These are phyloP conservation scores for Macquaria australasica DNA, from an alignment of 2,113 vertebrate species.

Conservation along the genomic window DNA sequence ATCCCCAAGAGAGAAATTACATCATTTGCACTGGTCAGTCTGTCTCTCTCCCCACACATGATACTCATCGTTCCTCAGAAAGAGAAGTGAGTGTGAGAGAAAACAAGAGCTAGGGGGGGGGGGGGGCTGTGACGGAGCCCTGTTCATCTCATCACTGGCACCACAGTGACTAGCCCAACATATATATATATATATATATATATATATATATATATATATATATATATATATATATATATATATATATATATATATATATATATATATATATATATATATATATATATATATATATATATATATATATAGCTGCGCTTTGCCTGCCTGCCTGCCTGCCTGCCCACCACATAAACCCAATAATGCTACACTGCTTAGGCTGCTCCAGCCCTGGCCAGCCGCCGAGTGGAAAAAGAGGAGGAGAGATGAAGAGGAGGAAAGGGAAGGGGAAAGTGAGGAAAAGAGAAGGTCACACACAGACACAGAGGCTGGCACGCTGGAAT, in stretches of 20 bases:
- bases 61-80: conserved; percentile 33
- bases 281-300: no score
- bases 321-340: conserved; percentile 76
- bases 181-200: no score
- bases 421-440: conserved; percentile 62
- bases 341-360: conserved; percentile 80
- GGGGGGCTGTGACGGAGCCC: conserved; percentile 74
- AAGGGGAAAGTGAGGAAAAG: conserved; percentile 66
- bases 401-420: conserved; percentile 74
- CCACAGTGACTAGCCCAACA: conserved; percentile 75
- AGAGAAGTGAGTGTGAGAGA: conserved; percentile 40
- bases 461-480: conserved; percentile 67
- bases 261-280: no score
- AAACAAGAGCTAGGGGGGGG: conserved; percentile 50
- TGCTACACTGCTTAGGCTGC: conserved; percentile 67
- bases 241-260: no score
- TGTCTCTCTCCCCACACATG: conserved; percentile 25
- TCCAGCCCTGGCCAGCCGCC: conserved; percentile 65
- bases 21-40: conserved; percentile 37
- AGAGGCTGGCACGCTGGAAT: conserved; percentile 36
- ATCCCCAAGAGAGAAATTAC: conserved; percentile 46
- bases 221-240: no score
- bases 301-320: no score
- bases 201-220: no score
- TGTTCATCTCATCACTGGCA: conserved; percentile 83